Evolutionary conservation across 2,113 vertebrate genomes (phyloP), one percentile per base, ranked within the genome.

Genomic region (Phocoena phocoena): DNA sequence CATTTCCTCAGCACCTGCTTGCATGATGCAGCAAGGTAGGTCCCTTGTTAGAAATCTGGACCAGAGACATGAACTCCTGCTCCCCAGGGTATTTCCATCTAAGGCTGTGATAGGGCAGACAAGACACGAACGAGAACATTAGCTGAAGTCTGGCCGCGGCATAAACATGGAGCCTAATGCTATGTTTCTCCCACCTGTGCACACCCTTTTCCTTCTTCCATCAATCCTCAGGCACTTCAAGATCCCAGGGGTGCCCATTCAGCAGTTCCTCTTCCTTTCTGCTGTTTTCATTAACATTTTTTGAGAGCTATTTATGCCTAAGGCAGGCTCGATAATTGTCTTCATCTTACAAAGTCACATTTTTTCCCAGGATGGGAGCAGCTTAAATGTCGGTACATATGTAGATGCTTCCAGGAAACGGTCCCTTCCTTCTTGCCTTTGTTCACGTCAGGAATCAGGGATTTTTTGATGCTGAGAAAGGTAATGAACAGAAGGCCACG

Each of bases 51-150:
- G 53, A 14, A 17, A 23, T 67, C 14, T 41, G 44, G 25, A n/a
- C 70, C 70, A 5, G 55, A 44, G 63, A n/a, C 18, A 3, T 0
- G 14, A 23, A 41, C 53, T 33, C 12, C n/a, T 20, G 50, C 13
- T 53, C 14, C 26, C 5, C 3, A 25, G 25, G 31, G 36, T 0
- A 3, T 84, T 47, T 70, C n/a, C 38, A 21, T 41, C 63, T 4
- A 2, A n/a, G 73, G 26, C 79, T 10, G 31, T 1, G 21, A 18
- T 0, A 0, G 28, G 15, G 14, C 33, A 31, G 74, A 33, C 1
- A 21, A 36, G 79, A 15, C 17, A 21, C 1, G 14, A 21, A 3
- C 0, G 0, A 44, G 25, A 8, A 15, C 17, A 4, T 14, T 8
- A 2, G 28, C 71, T 63, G 2, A 5, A 2, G 12, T 47, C 50